These are phyloP conservation scores for Formicarius rufipectus DNA, from an alignment of 2,113 vertebrate genomes.

Conservation along the genomic window DNA sequence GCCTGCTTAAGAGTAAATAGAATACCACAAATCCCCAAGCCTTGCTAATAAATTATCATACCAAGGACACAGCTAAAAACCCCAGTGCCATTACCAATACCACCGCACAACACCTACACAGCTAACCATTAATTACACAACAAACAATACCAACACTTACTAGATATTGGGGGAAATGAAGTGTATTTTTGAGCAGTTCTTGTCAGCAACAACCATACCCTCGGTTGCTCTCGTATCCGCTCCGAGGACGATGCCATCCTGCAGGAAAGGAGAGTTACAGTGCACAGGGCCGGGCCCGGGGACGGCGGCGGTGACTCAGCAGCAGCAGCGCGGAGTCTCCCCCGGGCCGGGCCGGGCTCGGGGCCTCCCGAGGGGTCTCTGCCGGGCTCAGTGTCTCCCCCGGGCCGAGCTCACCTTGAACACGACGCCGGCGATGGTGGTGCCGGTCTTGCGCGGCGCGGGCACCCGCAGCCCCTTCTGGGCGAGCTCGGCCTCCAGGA, in stretches of 20 bases:
- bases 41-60: fast-evolving
- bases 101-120: fast-evolving
- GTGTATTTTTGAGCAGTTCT: conserved; percentile 99
- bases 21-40: fast-evolving
- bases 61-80: fast-evolving
- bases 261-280: background rate
- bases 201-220: conserved; percentile 95
- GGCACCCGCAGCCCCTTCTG: conserved; percentile 82
- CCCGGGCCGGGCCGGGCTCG: no score
- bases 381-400: no score
- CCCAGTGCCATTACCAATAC: no score
- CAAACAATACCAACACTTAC: conserved; percentile 67
- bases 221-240: conserved; percentile 96
- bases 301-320: no score
- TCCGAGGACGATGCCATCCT: conserved; percentile 93
- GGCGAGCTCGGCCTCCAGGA: conserved; percentile 79
- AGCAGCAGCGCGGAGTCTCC: no score
- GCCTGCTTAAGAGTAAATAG: background rate
- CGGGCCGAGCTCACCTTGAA: conserved; percentile 81
- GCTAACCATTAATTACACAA: background rate
- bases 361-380: no score
- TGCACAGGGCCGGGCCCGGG: fast-evolving
- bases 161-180: conserved; percentile 97
- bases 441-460: conserved; percentile 89
- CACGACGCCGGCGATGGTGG: conserved; percentile 92